Base-by-base conservation (phyloP, 2,888 invertebrate species). In the Sialis lutaria region DNA sequence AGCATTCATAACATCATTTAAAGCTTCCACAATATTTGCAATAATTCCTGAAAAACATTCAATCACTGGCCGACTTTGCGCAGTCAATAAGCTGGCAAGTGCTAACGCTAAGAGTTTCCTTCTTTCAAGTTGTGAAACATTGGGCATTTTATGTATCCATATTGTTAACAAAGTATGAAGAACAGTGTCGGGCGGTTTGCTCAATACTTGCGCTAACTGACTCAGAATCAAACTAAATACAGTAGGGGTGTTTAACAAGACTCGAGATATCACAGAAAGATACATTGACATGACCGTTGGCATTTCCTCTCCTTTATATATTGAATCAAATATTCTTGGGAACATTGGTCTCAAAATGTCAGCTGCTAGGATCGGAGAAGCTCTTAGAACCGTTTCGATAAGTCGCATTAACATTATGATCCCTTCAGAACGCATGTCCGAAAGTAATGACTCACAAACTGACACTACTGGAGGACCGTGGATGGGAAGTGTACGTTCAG, bases 81-180 rank as follows among this genome's bases (percentile, higher is more conserved):
- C 73, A 42, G 83, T 77, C 49, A 87, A 67, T 43, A 83, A 62
- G 44, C 78, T 79, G 6, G 75, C 76, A 39, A 85, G 64, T n/a
- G 81, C 82, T 64, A 71, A 55, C 49, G 59, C 65, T 62, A 52
- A 12, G 33, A 93, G 70, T 64, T 95, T 95, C 57, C 84, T 76
- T 62, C 84, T 75, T 58, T 89, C 87, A 6, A 79, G 73, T 54
- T 86, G 84, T 0, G 83, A 77, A 4, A 89, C 79, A 46, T 79
- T 67, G 37, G 82, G 77, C 77, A 90, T 83, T 63, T 79, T 82
- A 51, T 76, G 75, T 6, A 87, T 73, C 86, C 89, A 91, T 1
- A 81, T 75, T 53, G 80, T 78, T 43, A 90, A 64, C 33, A 92
- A 70, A 55, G 75, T 74, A 44, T 74, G 75, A 44, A 91, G 65